Base-by-base conservation (phyloP, 2,113 vertebrate species). In the Echinops telfairi region DNA sequence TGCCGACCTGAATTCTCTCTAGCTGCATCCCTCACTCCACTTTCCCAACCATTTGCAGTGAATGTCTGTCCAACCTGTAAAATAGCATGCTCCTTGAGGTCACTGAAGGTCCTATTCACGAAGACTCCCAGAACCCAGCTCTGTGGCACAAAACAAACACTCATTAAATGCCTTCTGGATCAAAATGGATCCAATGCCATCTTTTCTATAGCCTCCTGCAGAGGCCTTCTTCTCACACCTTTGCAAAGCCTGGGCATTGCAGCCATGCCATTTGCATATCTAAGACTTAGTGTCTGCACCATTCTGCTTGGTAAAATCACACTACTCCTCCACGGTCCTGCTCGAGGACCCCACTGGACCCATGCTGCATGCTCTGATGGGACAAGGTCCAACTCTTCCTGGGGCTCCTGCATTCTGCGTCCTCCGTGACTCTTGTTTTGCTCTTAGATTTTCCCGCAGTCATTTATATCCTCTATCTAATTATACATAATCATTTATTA, bases 81-180 rank as follows among this genome's bases (percentile, higher is more conserved):
- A 47, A 31, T 2, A 10, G 0, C 38, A 17, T 25, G 11, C 6
- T 94, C 25, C 47, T 40, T 76, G 47, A 77, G 47, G 33, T 31
- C 20, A 36, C 20, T 16, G 36, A 4, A 31, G 3, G 2, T 33
- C 2, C 62, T 78, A 40, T 27, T 91, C 64, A 91, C 82, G 60
- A 66, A 19, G 33, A 77, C 66, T 22, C 7, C 58, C 22, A 64
- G 29, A 76, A 11, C 17, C 27, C 79, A 89, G 25, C 68, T 58
- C 47, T 94, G n/a, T 88, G 93, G 23, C 4, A n/a, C 20, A 79
- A 23, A 95, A 83, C 36, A 84, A 86, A 7, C 43, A 86, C 27
- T 77, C 20, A 82, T 4, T 3, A 77, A 80, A 29, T 58, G 6
- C 1, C 62, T 58, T 89, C 20, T 25, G 25, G 70, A 47, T 36